A percentile compares a stretch with the other conserved stretches of the same genome.
These are phyloP conservation scores for Fratercula arctica DNA, from an alignment of 2,797 vertebrate genomes.

Conservation along the genomic window DNA sequence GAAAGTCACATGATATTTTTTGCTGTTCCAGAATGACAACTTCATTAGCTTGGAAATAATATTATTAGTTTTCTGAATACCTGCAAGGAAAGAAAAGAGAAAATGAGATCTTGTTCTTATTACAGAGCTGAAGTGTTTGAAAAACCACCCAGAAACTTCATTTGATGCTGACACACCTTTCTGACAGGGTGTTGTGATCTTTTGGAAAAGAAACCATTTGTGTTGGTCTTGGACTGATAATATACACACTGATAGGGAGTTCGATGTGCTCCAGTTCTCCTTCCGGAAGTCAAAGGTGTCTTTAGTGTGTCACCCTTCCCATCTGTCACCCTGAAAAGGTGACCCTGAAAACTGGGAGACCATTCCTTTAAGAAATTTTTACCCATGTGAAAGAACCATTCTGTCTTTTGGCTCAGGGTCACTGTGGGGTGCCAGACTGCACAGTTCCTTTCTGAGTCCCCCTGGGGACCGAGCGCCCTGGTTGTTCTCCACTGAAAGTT, in stretches of 20 bases:
- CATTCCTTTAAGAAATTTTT: not conserved
- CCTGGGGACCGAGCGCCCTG: not conserved
- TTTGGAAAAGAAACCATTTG: not conserved
- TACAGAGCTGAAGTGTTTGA: not conserved
- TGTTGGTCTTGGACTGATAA: not conserved
- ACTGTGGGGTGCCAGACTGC: not conserved
- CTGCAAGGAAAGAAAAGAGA: not conserved
- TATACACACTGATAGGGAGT: not conserved
- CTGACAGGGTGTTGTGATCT: not conserved
- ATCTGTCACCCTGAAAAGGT: not conserved
- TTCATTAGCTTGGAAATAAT: not conserved
- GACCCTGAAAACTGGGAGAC: not conserved
- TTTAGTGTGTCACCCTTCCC: not conserved
- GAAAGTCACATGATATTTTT: not conserved
- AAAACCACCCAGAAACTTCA: not conserved
- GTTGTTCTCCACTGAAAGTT: not conserved
- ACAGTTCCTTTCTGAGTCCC: not conserved
- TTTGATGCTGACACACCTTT: not conserved
- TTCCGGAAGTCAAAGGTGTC: not conserved
- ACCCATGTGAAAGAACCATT: not conserved
- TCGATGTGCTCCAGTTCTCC: not conserved
- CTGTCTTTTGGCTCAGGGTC: not conserved
- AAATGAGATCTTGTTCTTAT: not conserved
- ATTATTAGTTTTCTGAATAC: not conserved
- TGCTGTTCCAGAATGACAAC: not conserved